Base-by-base conservation (phyloP, 2,797 vertebrate species). In the Perodicticus potto region DNA sequence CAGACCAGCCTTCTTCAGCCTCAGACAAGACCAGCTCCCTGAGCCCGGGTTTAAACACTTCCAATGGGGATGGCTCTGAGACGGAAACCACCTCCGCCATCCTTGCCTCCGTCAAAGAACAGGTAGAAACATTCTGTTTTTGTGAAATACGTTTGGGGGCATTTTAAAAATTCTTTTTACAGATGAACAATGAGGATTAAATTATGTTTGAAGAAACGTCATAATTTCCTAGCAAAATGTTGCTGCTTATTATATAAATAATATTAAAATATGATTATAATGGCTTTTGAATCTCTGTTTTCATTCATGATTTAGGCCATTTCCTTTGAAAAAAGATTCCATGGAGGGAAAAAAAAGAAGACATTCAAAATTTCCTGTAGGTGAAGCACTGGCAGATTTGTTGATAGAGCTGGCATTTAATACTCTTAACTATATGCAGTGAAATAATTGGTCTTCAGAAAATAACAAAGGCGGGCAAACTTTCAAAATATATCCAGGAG, bases 51-150 rank as follows among this genome's bases (percentile, higher is more conserved):
- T 98, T 99, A 97, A 99, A 99, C 95, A 98, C 99, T 90, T 99
- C 99, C 97, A 99, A 99, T 14, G 99, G 99, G 0, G 99, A 99
- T 95, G 99, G 99, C 97, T 99, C 99, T 3, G 99, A 99, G 98
- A 99, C 99, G 0, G 99, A 99, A 98, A 99, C 99, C 70, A 99
- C 99, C 85, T 99, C 99, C 25, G 99, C 99, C 97, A 99, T 99
- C 97, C 99, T 99, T 1, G 99, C 99, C 40, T 99, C 99, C 0
- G 99, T 99, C 96, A 99, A 99, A 98, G 99, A 99, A 98, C 99
- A 99, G 99, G 99, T 99, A 99, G 95, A 96, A 53, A 63, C 65
- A 17, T 87, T 73, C 49, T 20, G 4, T 63, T 83, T 59, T 59
- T 82, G 32, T 84, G n/a, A 55, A 3, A 19, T 63, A 7, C 3